Evolutionary conservation across 2,888 invertebrate species (phyloP), one percentile per base, ranked within the genome.

Genomic region (Lithosia quadra): DNA sequence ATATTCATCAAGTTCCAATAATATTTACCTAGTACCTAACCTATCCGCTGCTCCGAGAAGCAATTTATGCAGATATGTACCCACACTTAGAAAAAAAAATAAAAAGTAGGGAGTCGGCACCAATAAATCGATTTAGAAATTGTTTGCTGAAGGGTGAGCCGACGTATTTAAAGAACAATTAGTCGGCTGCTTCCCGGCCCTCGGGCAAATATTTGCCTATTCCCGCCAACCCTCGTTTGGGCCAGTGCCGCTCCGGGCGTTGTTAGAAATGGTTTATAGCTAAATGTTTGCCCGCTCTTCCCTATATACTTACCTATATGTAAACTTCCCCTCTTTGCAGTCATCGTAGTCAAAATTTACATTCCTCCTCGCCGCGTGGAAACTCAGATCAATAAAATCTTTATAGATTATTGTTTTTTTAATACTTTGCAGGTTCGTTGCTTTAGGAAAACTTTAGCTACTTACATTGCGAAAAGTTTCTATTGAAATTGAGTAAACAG

Each of bases 121-220:
- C 87, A 89, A 90, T 90, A 92, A 93, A 93, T 93, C 91, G 92
- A 91, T 92, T 92, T 91, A 83, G 84, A 88, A 89, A 91, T 88
- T 93, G 91, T 94, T 94, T 94, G 89, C 86, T 75, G 79, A 87
- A 91, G 92, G 92, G 92, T 90, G 90, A 90, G 91, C 84, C 85
- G 89, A 86, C 91, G 91, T 94, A 93, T 94, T 94, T 94, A 94
- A 93, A 94, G 92, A 93, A 91, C 94, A 94, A 94, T 94, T 94
- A 94, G 94, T 92, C 91, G 92, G 90, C 88, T 91, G 92, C 92
- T 91, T 90, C 88, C 88, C 92, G 91, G 90, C 92, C 92, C 92
- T 91, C 84, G 82, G 90, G 86, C 90, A 93, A 94, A 94, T 94
- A 93, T 94, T 94, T 92, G 93, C 87, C 90, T 89, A 86, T 94